Conservation (phyloP, 2,113 vertebrate species). For the Dunckerocampus dactyliophorus region DNA sequence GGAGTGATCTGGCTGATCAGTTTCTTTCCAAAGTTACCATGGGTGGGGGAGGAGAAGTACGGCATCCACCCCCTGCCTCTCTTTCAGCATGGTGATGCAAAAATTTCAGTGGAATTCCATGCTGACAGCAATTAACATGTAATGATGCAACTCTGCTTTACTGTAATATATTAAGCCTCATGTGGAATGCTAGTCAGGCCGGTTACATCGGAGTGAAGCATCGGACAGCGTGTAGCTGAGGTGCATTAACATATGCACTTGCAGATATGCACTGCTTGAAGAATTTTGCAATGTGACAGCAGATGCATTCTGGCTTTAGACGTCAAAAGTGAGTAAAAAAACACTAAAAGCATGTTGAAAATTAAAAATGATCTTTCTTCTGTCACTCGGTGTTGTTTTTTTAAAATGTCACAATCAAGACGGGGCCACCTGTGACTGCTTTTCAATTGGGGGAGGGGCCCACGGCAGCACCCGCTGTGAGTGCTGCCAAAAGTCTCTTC, state of each 20-base stretch:
- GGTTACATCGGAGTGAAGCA: conserved; percentile 14
- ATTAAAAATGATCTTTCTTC: too few relatives aligned
- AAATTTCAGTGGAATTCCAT: conserved; percentile 28
- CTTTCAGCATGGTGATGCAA: conserved; percentile 30
- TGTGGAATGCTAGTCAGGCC: neutral
- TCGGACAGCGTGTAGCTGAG: neutral
- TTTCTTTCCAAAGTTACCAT: neutral
- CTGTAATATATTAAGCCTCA: neutral
- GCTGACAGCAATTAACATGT: conserved; percentile 30
- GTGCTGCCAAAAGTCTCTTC: too few relatives aligned
- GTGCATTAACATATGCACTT: neutral
- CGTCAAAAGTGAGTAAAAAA: neutral
- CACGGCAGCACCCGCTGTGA: too few relatives aligned
- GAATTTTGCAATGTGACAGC: neutral
- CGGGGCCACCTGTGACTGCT: too few relatives aligned
- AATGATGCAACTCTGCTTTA: conserved; percentile 32
- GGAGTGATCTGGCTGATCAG: conserved; percentile 4
- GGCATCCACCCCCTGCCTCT: neutral
- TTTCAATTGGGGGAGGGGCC: too few relatives aligned
- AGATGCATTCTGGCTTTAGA: neutral
- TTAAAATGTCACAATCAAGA: too few relatives aligned
- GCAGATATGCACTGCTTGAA: neutral
- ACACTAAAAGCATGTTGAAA: too few relatives aligned
- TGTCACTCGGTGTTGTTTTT: too few relatives aligned
- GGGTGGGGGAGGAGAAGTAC: too few relatives aligned